Conservation (phyloP, 2,113 vertebrate species). For the Chinchilla lanigera region DNA sequence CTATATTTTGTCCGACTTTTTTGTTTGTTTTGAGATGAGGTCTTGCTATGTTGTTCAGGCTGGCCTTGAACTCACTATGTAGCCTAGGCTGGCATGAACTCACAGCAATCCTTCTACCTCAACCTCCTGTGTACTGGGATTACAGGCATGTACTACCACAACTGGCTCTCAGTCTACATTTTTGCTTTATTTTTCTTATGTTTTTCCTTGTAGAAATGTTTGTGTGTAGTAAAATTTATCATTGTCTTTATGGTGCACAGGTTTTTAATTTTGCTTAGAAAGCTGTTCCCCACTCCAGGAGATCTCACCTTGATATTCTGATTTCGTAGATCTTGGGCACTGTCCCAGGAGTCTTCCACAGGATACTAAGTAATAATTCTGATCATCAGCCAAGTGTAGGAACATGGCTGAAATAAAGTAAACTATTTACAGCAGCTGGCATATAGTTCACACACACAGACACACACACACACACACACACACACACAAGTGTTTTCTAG, state of each 20-base stretch:
- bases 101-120: neutral
- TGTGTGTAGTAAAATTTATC: neutral
- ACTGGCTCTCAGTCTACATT: neutral
- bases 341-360: slow-evolving; percentile 4
- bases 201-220: neutral
- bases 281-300: neutral
- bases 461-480: neutral
- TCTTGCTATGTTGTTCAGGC: neutral
- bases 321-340: neutral
- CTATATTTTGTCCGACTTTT: neutral
- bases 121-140: neutral
- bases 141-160: neutral
- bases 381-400: neutral
- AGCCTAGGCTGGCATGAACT: neutral
- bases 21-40: neutral
- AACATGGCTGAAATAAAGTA: slow-evolving; percentile 17
- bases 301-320: neutral
- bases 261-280: slow-evolving; percentile 42
- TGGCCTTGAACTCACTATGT: neutral
- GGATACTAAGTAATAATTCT: slow-evolving; percentile 6
- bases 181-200: neutral
- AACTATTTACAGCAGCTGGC: neutral
- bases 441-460: neutral
- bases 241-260: slow-evolving; percentile 2
- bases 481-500: neutral